Percentiles rank a stretch among this genome's conserved stretches.
Conservation (phyloP, 2,797 vertebrate genomes). For the Danio jaintianensis region DNA sequence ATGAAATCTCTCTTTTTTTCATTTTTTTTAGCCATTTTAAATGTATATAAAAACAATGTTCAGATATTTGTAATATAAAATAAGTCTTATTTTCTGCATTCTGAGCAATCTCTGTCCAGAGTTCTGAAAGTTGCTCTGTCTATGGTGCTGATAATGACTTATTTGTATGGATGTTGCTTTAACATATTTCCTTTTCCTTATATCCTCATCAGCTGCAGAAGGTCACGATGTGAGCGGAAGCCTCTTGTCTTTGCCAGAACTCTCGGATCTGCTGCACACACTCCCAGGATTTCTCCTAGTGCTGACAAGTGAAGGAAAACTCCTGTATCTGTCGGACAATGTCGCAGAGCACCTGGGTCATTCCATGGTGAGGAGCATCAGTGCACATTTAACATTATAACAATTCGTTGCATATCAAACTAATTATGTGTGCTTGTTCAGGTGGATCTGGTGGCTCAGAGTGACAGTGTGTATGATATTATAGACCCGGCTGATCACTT, state of each 20-base stretch:
- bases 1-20: too few species aligned
- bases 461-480: slow-evolving; percentile 84
- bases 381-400: not conserved
- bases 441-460: slow-evolving; percentile 84
- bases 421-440: slow-evolving; percentile 51
- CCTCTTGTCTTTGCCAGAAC: slow-evolving; percentile 75
- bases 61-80: too few species aligned
- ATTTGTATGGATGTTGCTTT: not conserved
- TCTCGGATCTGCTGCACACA: slow-evolving; percentile 78
- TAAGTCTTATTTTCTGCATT: not conserved
- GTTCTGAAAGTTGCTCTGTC: slow-evolving; percentile 60
- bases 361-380: slow-evolving; percentile 76
- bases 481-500: slow-evolving; percentile 82
- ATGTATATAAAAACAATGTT: too few species aligned
- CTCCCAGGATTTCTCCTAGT: slow-evolving; percentile 81
- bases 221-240: slow-evolving; percentile 66
- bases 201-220: slow-evolving; percentile 58
- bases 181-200: slow-evolving; percentile 14
- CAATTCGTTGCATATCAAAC: not conserved
- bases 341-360: slow-evolving; percentile 85
- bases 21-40: too few species aligned
- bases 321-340: slow-evolving; percentile 84
- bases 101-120: slow-evolving; percentile 47
- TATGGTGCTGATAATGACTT: slow-evolving; percentile 54
- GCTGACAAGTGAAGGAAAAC: slow-evolving; percentile 81